Evolutionary conservation across 2,797 vertebrate species (phyloP).

Genomic region (Kryptolebias ocellatus): DNA sequence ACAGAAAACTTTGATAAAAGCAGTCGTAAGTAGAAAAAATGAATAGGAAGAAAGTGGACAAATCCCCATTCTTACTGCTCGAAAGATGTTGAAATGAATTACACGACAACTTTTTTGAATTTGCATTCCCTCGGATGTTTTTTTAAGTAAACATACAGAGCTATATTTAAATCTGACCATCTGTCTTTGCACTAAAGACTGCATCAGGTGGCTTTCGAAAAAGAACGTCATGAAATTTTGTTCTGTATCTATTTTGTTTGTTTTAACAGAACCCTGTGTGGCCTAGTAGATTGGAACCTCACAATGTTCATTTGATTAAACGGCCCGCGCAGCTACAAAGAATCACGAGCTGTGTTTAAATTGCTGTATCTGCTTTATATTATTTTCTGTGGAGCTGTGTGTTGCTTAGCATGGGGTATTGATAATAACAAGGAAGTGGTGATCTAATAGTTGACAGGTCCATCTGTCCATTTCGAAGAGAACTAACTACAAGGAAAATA

Average conservation of each 20-base stretch:
- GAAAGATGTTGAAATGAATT: neutral
- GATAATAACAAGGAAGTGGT: too few species aligned
- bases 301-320: too few species aligned
- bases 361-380: too few species aligned
- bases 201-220: neutral
- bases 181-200: neutral
- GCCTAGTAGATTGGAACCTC: too few species aligned
- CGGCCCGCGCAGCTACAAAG: too few species aligned
- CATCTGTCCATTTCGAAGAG: neutral
- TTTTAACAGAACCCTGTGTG: too few species aligned
- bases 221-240: neutral
- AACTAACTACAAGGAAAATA: neutral
- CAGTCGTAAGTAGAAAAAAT: conserved; percentile 15
- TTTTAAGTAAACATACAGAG: too few species aligned
- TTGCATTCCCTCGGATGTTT: neutral
- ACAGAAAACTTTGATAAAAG: neutral
- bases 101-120: neutral
- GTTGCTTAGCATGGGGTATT: neutral
- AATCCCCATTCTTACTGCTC: conserved; percentile 7
- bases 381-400: too few species aligned
- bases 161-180: neutral
- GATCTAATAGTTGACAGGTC: neutral
- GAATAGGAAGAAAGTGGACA: conserved; percentile 36
- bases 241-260: too few species aligned
- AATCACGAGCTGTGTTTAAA: too few species aligned